A percentile compares a stretch with the other conserved stretches of the same genome.
Evolutionary conservation across 2,888 invertebrate species (phyloP).

Genomic region (Thecocarcelia acutangulata): DNA sequence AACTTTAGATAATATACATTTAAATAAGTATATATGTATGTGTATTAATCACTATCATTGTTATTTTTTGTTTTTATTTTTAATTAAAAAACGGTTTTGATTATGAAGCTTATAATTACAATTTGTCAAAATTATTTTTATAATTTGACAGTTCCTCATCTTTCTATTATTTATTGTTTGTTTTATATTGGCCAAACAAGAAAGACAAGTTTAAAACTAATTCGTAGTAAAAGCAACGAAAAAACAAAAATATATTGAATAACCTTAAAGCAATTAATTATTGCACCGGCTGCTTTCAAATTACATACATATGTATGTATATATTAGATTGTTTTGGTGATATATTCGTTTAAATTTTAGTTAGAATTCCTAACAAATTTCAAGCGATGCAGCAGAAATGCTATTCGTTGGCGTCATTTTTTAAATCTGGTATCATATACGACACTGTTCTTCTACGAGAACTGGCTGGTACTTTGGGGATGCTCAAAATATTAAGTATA

Average conservation of each 20-base stretch:
- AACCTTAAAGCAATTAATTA: slow-evolving; percentile 4
- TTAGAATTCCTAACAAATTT: neutral
- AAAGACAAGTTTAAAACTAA: slow-evolving; percentile 3
- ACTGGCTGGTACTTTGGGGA: too few species aligned
- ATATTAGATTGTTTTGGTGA: neutral
- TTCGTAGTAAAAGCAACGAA: neutral
- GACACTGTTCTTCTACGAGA: too few species aligned
- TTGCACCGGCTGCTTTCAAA: slow-evolving; percentile 18
- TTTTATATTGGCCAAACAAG: slow-evolving; percentile 29
- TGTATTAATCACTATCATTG: slow-evolving; percentile 34
- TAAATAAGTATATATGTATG: slow-evolving; percentile 9
- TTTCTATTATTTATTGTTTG: slow-evolving; percentile 41
- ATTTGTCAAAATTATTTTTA: slow-evolving; percentile 61
- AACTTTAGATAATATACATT: slow-evolving; percentile 15
- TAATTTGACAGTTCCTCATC: slow-evolving; percentile 45
- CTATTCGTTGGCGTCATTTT: too few species aligned
- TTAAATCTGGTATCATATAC: too few species aligned
- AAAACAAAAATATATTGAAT: neutral
- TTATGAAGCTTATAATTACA: slow-evolving; percentile 52
- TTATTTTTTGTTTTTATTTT: neutral
- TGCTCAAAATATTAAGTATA: too few species aligned
- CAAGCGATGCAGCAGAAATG: neutral
- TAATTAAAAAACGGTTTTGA: slow-evolving; percentile 39
- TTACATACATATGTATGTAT: too few species aligned
- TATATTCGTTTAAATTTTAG: neutral